Base-by-base conservation (phyloP, 2,797 vertebrate species). In the Crocodylus rhombifer region DNA sequence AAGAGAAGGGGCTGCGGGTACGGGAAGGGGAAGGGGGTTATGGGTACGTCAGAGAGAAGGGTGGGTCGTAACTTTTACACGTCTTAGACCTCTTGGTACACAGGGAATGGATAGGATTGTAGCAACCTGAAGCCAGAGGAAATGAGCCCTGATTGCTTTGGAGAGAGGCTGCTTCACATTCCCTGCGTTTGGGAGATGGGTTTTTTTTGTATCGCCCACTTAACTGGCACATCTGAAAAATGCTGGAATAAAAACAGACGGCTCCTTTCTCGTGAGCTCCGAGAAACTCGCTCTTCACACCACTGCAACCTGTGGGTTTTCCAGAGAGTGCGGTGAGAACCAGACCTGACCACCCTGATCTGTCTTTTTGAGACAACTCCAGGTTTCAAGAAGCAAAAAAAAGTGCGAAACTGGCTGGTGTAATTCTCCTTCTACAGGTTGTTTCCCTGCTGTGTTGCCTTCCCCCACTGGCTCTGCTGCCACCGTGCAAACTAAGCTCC, bases 241-340 rank as follows among this genome's bases (percentile, higher is more conserved):
- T 18, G 21, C 65, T 67, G 65, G 65, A 67, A 67, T 67, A 67
- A 67, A 67, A 67, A 67, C 33, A 67, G 33, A 67, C 30, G n/a
- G 30, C 65, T 21, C 13, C 78, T 36, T 15, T 17, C 16, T 62
- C 18, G 75, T n/a, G 3, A 62, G 3, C n/a, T 33, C 65, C 74
- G 13, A 55, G 16, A 88, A 55, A 1, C 61, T 85, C 56, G 1
- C 56, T 0, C 0, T 10, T 42, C 1, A 0, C 1, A 21, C 2
- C 0, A 58, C 51, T n/a, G 58, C 5, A 5, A 77, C 62, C 12
- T 0, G 2, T 25, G 30, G 4, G 18, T 77, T 90, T 90, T 90
- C 10, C 0, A 9, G 87, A 75, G 62, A 42, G 33, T 4, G 9
- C 2, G 2, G 75, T 61, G 13, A 25, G 3, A 2, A 7, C 1